These are phyloP conservation scores for Microplitis demolitor DNA, from an alignment of 1,140 invertebrate species.

Conservation along the genomic window DNA sequence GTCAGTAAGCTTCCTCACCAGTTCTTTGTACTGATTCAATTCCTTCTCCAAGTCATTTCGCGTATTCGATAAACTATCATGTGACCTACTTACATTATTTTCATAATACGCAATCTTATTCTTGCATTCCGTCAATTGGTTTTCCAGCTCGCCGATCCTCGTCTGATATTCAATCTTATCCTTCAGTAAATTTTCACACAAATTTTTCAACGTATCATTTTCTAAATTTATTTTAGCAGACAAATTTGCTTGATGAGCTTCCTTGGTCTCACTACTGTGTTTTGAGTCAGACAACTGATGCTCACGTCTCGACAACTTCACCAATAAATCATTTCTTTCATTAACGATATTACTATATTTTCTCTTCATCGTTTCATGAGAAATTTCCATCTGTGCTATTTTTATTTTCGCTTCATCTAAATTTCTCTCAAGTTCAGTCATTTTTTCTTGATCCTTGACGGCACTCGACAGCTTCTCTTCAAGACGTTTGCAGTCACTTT, in stretches of 20 bases:
- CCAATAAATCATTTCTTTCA: constrained; percentile 39
- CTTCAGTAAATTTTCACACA: constrained; percentile 39
- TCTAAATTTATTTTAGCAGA: constrained; percentile 37
- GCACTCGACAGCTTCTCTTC: constrained; percentile 50
- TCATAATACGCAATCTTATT: constrained; percentile 38
- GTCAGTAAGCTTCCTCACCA: constrained; percentile 34
- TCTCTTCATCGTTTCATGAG: constrained; percentile 47
- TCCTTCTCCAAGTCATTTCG: constrained; percentile 43
- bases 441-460: constrained; percentile 45
- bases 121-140: constrained; percentile 41
- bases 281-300: constrained; percentile 36
- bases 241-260: constrained; percentile 37
- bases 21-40: constrained; percentile 40
- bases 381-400: constrained; percentile 53
- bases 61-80: constrained; percentile 25
- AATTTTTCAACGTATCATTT: constrained; percentile 40
- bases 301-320: constrained; percentile 38
- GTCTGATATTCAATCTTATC: constrained; percentile 43
- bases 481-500: constrained; percentile 49
- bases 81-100: constrained; percentile 30
- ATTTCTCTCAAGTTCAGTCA: constrained; percentile 45
- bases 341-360: constrained; percentile 45
- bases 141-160: constrained; percentile 44
- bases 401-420: constrained; percentile 48
- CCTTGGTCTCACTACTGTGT: constrained; percentile 30